These are phyloP conservation scores for Euwallacea similis DNA, from an alignment of 1,140 invertebrate genomes.

Conservation along the genomic window DNA sequence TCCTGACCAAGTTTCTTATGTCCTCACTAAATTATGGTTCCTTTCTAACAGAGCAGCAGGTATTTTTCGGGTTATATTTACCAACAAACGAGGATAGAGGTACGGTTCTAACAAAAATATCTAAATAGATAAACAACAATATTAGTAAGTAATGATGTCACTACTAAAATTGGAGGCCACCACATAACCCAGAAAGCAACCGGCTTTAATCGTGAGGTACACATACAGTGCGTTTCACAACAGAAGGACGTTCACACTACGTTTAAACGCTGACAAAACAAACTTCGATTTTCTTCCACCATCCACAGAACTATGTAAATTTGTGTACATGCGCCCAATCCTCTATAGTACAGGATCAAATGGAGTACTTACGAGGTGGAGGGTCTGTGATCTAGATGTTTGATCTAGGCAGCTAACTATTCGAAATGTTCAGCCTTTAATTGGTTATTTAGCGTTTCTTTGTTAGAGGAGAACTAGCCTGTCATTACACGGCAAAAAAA, in stretches of 20 bases:
- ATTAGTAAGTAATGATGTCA: constrained; percentile 13
- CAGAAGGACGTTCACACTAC: not conserved
- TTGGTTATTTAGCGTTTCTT: too few species aligned
- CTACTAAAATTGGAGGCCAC: not conserved
- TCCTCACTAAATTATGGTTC: not conserved
- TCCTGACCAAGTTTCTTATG: constrained; percentile 17
- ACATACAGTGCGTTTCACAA: too few species aligned
- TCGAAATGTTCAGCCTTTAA: too few species aligned
- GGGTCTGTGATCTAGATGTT: too few species aligned
- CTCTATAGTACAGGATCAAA: too few species aligned
- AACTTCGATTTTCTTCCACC: not conserved
- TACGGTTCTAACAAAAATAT: too few species aligned
- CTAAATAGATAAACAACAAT: not conserved
- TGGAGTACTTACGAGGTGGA: too few species aligned
- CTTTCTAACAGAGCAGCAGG: not conserved
- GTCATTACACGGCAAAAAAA: too few species aligned
- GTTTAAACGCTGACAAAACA: not conserved
- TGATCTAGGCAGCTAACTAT: too few species aligned
- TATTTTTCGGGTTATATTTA: not conserved
- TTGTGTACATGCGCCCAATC: not conserved
- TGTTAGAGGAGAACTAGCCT: too few species aligned
- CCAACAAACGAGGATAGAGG: too few species aligned
- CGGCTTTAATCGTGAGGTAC: not conserved
- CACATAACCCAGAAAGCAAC: constrained; percentile 7
- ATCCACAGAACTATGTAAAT: not conserved